Evolutionary conservation across 1,140 invertebrate genomes (phyloP).

Genomic region (Spodoptera frugiperda): DNA sequence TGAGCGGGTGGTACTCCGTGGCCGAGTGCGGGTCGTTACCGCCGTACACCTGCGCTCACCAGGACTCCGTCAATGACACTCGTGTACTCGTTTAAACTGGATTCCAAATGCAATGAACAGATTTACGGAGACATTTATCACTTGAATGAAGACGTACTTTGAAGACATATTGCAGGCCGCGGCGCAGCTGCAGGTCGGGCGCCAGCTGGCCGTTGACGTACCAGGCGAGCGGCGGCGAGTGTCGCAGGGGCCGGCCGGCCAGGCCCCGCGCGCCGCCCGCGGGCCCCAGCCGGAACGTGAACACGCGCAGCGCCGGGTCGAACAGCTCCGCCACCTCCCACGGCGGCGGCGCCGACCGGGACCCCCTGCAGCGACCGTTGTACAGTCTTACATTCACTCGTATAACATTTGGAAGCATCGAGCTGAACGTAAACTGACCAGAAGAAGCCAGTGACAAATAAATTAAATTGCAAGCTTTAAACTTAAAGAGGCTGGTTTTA

Average conservation of each 20-base stretch:
- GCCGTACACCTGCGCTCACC: conserved; percentile 88
- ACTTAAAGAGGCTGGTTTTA: too few species aligned
- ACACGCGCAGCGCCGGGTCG: conserved; percentile 91
- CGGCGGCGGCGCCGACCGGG: conserved; percentile 33
- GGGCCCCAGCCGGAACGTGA: conserved; percentile 78
- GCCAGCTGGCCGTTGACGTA: conserved; percentile 95
- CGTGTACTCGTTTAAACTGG: too few species aligned
- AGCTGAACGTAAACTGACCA: too few species aligned
- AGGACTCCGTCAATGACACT: background rate
- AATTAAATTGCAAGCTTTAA: too few species aligned
- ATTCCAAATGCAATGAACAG: too few species aligned
- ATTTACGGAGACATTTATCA: background rate
- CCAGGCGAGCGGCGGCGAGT: conserved; percentile 89
- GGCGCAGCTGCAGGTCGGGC: conserved; percentile 94
- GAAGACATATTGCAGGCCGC: conserved; percentile 95
- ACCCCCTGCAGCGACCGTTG: conserved; percentile 44
- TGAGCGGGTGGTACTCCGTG: conserved; percentile 96
- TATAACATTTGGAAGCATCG: too few species aligned
- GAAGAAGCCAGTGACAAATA: too few species aligned
- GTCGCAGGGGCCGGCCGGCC: conserved; percentile 73
- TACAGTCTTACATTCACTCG: background rate
- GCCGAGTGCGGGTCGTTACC: conserved; percentile 96
- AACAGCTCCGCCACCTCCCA: conserved; percentile 93
- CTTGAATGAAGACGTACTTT: conserved; percentile 84
- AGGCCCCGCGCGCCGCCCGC: conserved; percentile 67